Base-by-base conservation (phyloP, 2,888 invertebrate genomes). In the Pemphredon lugubris region DNA sequence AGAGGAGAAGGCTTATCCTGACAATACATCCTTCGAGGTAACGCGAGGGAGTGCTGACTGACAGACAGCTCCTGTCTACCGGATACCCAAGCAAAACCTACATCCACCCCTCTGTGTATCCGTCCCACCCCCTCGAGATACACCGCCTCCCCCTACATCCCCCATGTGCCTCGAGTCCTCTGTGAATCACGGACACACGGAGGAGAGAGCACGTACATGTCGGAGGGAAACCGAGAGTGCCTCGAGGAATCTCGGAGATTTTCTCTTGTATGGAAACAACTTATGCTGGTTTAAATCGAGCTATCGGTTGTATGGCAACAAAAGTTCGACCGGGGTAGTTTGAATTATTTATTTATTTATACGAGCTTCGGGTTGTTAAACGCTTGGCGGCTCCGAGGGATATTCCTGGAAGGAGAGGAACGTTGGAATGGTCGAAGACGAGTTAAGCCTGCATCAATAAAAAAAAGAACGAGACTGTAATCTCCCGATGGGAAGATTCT, bases 21-120 rank as follows among this genome's bases (percentile, higher is more conserved):
- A 85, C 85, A 86, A 86, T 86, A 85, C 85, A 85, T 81, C 78
- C 81, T 82, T 68, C 77, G 82, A 73, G 76, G 77, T 69, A 78
- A 75, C 73, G 70, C 77, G 67, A 73, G 75, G 75, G 81, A 75
- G 71, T 64, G 59, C 75, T 64, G 75, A 74, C 77, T 76, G 77
- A 75, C 75, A 83, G 87, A 86, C 87, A 85, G 83, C 79, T 83
- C 82, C 83, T 84, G 85, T 85, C 85, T 85, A 83, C 82, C 81
- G 79, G 81, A 85, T 84, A 84, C 77, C 79, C 81, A 77, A 83
- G 82, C 83, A 80, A 85, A 84, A 81, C 63, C 80, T 72, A 70
- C 72, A 54, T 61, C 79, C 51, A 55, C 67, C 72, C 72, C 44
- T 53, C 18, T 55, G 34, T 67, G 40, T 77, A 74, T 70, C 77